A percentile compares a stretch with the other conserved stretches of the same genome.
Evolutionary conservation across 2,797 vertebrate genomes (phyloP).

Genomic region (Scomberomorus guttatus): DNA sequence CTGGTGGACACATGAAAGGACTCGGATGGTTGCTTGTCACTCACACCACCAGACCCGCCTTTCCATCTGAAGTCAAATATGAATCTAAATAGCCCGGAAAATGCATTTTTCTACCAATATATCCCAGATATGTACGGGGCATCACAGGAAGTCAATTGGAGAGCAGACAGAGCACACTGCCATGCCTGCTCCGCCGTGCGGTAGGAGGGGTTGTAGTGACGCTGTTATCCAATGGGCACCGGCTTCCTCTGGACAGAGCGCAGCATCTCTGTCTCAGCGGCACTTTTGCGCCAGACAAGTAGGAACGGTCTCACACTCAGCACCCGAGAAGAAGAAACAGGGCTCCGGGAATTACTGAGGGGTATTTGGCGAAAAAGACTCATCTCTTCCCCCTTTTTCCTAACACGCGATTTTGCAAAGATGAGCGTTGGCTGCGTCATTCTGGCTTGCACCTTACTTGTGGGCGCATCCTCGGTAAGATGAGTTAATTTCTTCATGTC

Average conservation of each 20-base stretch:
- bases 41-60: slow-evolving; percentile 62
- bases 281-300: slow-evolving; percentile 89
- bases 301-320: slow-evolving; percentile 71
- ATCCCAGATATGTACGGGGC: slow-evolving; percentile 53
- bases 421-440: slow-evolving; percentile 83
- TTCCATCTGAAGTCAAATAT: slow-evolving; percentile 66
- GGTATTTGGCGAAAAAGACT: slow-evolving; percentile 62
- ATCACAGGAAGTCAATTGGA: slow-evolving; percentile 44
- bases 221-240: slow-evolving; percentile 77
- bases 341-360: slow-evolving; percentile 78
- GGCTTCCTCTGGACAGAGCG: slow-evolving; percentile 85
- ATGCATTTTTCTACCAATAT: slow-evolving; percentile 57
- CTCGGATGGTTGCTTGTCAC: slow-evolving; percentile 72
- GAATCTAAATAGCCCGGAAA: slow-evolving; percentile 79
- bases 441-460: slow-evolving; percentile 82
- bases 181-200: slow-evolving; percentile 65
- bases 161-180: slow-evolving; percentile 64
- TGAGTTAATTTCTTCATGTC: slow-evolving; percentile 59
- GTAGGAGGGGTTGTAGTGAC: slow-evolving; percentile 86
- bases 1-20: slow-evolving; percentile 75
- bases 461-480: slow-evolving; percentile 86
- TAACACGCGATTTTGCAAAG: slow-evolving; percentile 67
- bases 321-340: slow-evolving; percentile 57
- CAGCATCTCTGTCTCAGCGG: slow-evolving; percentile 90
- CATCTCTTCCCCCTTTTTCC: slow-evolving; percentile 23